Evolutionary conservation across 2,888 invertebrate genomes (phyloP), one percentile per base, ranked within the genome.

Genomic region (Drosophila fungiperda): DNA sequence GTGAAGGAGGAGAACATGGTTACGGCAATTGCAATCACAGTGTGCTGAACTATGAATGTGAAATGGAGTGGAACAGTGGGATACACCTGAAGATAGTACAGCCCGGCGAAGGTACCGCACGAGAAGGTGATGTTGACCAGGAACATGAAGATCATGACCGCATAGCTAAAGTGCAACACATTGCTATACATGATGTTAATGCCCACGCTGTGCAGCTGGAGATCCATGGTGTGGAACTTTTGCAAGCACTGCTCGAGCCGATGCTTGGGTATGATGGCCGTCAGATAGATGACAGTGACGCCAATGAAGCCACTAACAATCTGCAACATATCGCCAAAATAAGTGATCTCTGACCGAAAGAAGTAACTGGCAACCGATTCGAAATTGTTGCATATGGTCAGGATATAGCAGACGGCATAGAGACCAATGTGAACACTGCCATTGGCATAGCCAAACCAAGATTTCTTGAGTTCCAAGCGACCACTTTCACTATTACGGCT

Each of bases 331-430:
- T 93, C 93, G 8, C 92, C 93, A 54, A 93, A 86, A 12, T 88
- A 84, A 1, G 93, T 90, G 17, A 93, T 90, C 9, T 87, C 85
- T 7, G 92, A 91, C 17, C 91, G 91, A 57, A 93, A 92, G 49
- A 93, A 92, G 63, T 93, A 92, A 7, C 92, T 92, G 36, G 92
- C 92, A 3, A 93, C 87, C 0, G 93, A 92, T 69, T 93, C 93
- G 65, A 87, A 91, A 60, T 89, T 77, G 61, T 92, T 92, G 6
- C 72, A 36, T 12, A 93, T 70, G 7, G 93, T 92, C 0, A 91
- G 8, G 2, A 79, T 64, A 59, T 93, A 93, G 70, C 92, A 92
- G 9, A 85, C 61, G 3, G 71, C 73, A 53, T 92, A 93, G 3
- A 90, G 4, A 0, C 71, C 68, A 2, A 91, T 83, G 17, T 92